A percentile compares a stretch with the other conserved stretches of the same genome.
phyloP scores from a whole-genome alignment of 92 coral and sea anemone species.

The Heliopora coerulea region DNA sequence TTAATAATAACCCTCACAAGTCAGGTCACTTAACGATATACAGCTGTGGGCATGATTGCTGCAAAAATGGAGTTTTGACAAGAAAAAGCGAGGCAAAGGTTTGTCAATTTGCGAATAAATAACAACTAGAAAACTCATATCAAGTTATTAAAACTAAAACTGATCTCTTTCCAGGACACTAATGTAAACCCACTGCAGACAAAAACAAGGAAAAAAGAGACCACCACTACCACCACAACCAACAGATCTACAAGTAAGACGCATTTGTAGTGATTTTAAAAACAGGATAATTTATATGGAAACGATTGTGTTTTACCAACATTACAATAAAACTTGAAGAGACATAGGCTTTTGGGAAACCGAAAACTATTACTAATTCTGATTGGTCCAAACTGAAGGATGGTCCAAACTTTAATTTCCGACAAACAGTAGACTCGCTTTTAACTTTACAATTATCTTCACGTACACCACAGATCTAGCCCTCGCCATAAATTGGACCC shows the following conservation, averaged over 20 bases:
- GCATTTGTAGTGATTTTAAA: not conserved
- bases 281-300: not conserved
- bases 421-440: too few species aligned
- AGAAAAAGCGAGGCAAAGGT: constrained; percentile 13
- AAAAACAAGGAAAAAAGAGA: constrained; percentile 16
- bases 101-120: not conserved
- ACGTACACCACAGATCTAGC: too few species aligned
- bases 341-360: too few species aligned
- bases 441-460: too few species aligned
- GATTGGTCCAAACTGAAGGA: too few species aligned
- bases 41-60: constrained; percentile 90
- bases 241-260: constrained; percentile 17
- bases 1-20: too few species aligned
- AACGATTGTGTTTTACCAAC: too few species aligned
- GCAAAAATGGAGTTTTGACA: constrained; percentile 65
- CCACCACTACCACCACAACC: too few species aligned
- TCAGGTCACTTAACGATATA: constrained; percentile 66
- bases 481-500: too few species aligned
- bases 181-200: not conserved
- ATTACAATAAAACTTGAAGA: too few species aligned
- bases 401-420: too few species aligned
- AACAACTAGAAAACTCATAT: not conserved
- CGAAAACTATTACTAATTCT: too few species aligned
- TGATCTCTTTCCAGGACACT: not conserved
- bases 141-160: not conserved